Percentiles rank a stretch among this genome's conserved stretches.
Conservation (phyloP, 2,797 vertebrate genomes). For the Decapterus maruadsi region DNA sequence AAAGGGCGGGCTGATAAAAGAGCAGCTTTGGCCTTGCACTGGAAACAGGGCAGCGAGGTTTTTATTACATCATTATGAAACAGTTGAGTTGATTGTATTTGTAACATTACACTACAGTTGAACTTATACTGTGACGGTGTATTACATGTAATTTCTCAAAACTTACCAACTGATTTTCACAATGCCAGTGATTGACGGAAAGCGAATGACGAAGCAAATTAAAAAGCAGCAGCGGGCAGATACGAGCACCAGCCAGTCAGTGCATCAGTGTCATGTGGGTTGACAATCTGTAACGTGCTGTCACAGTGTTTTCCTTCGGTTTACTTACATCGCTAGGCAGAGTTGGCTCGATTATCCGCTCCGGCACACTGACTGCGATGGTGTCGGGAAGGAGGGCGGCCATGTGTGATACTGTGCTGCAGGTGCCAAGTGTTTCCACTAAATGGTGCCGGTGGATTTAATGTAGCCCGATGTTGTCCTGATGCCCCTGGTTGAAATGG, state of each 20-base stretch:
- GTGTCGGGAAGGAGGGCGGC: conserved; percentile 30
- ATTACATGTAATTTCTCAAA: neutral
- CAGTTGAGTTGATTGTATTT: neutral
- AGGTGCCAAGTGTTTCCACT: conserved; percentile 50
- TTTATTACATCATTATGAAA: neutral
- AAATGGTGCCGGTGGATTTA: conserved; percentile 17
- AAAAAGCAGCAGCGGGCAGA: neutral
- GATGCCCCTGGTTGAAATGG: conserved; percentile 34
- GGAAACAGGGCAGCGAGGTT: neutral
- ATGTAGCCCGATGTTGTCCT: conserved; percentile 17
- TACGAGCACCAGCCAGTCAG: neutral
- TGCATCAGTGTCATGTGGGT: neutral
- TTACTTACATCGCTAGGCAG: conserved; percentile 22
- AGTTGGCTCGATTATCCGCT: conserved; percentile 1
- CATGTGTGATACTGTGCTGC: conserved; percentile 14
- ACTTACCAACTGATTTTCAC: neutral
- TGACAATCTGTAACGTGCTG: neutral
- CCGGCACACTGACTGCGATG: conserved; percentile 10
- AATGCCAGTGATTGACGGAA: neutral
- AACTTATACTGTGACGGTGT: neutral
- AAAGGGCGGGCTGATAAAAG: neutral
- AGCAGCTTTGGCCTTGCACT: conserved; percentile 1
- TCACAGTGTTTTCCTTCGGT: conserved; percentile 31
- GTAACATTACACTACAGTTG: neutral
- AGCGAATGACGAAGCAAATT: neutral